These are phyloP conservation scores for Esox lucius DNA, from an alignment of 2,797 vertebrate species.

Conservation along the genomic window DNA sequence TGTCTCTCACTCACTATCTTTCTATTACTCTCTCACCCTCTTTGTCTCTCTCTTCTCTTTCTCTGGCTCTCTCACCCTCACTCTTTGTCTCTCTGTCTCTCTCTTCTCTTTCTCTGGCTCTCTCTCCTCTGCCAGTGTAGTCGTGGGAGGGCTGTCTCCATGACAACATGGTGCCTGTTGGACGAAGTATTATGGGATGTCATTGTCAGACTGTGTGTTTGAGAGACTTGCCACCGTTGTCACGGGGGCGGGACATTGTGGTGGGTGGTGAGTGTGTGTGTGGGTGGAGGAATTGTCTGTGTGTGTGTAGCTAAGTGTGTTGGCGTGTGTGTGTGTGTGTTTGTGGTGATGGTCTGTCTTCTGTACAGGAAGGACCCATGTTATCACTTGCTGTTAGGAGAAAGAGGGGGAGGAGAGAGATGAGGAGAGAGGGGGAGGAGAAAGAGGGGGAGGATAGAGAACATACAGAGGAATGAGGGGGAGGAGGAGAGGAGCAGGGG, in stretches of 20 bases:
- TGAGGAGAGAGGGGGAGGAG: no score
- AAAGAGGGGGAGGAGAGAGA: no score
- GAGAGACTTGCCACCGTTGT: not conserved
- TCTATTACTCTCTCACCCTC: not conserved
- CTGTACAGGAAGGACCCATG: not conserved
- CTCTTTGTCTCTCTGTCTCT: not conserved
- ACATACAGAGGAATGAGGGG: no score
- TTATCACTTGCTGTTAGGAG: not conserved
- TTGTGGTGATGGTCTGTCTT: not conserved
- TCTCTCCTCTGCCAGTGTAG: slow-evolving; percentile 20
- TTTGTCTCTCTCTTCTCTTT: slow-evolving; percentile 24
- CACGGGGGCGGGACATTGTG: not conserved
- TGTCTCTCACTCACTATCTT: no score
- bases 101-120: slow-evolving; percentile 33
- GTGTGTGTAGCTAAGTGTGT: no score
- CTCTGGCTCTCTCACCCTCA: slow-evolving; percentile 30
- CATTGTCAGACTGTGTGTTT: not conserved
- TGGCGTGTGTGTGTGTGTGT: not conserved
- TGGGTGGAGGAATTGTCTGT: not conserved
- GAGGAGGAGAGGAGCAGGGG: no score
- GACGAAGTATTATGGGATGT: not conserved
- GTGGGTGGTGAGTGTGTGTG: no score
- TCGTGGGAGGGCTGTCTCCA: not conserved
- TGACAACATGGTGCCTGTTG: not conserved
- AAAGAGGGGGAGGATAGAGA: no score